Evolutionary conservation across 2,888 invertebrate species (phyloP).

Genomic region (Acanthococcus lagerstroemiae): DNA sequence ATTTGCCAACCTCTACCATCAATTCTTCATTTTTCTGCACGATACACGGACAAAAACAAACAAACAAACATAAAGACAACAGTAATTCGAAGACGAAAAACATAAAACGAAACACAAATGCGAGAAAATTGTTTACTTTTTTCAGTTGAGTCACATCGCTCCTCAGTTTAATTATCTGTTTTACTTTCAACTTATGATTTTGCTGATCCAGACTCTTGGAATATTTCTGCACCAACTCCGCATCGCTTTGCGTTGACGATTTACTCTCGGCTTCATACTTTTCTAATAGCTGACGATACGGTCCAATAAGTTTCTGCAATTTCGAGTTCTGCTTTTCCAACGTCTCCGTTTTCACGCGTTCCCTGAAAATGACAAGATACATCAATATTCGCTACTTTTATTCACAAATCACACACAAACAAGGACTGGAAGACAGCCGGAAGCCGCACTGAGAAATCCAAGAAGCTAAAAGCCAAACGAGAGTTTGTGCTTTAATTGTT

Average conservation of each 20-base stretch:
- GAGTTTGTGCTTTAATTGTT: too few species aligned
- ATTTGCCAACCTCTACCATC: neutral
- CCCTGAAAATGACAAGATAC: neutral
- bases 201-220: conserved; percentile 5
- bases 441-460: too few species aligned
- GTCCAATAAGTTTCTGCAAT: conserved; percentile 15
- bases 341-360: neutral
- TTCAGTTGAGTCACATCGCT: conserved; percentile 3
- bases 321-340: conserved; percentile 3
- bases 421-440: too few species aligned
- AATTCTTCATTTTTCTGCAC: conserved; percentile 18
- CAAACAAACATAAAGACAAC: neutral
- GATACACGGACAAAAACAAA: too few species aligned
- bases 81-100: neutral
- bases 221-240: conserved; percentile 1
- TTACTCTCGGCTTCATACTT: conserved; percentile 14
- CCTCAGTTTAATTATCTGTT: conserved; percentile 15
- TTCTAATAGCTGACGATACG: conserved; percentile 8
- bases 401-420: too few species aligned
- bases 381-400: neutral
- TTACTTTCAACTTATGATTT: conserved; percentile 14
- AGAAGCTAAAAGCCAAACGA: too few species aligned
- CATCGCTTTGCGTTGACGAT: neutral
- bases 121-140: neutral
- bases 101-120: neutral